Evolutionary conservation across 1,140 invertebrate species (phyloP).

Genomic region (Frieseomelitta varia): DNA sequence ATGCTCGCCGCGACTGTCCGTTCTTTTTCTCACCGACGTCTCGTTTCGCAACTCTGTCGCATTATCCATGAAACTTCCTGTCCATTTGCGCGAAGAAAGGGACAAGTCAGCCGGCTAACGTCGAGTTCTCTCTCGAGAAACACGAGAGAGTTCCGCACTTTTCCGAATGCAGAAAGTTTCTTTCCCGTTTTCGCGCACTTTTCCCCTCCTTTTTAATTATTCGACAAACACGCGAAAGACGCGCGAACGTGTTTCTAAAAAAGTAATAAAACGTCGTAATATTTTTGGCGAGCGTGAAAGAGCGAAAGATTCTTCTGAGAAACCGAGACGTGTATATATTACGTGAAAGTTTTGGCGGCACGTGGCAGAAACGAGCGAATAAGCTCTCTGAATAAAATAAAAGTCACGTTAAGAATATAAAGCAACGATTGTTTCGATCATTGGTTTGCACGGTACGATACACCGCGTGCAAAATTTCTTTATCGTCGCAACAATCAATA

Average conservation of each 20-base stretch:
- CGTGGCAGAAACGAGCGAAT: no score
- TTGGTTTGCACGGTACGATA: no score
- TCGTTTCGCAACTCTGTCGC: conserved; percentile 15
- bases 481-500: background rate
- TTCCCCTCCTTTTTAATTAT: background rate
- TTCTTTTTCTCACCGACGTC: background rate
- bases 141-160: background rate
- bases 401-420: no score
- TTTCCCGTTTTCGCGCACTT: background rate
- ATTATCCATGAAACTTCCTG: conserved; percentile 30
- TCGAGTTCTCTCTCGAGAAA: background rate
- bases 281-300: background rate
- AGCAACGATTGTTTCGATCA: no score
- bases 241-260: background rate
- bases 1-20: background rate
- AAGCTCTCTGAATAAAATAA: no score
- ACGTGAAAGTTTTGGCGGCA: no score
- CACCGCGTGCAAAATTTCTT: no score
- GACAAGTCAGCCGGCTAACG: background rate
- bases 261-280: background rate
- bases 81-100: conserved; percentile 12
- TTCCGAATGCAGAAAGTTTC: background rate
- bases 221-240: background rate
- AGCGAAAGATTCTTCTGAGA: no score
- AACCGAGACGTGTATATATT: no score